Evolutionary conservation across 2,888 invertebrate species (phyloP).

Genomic region (Sminthurides aquaticus): DNA sequence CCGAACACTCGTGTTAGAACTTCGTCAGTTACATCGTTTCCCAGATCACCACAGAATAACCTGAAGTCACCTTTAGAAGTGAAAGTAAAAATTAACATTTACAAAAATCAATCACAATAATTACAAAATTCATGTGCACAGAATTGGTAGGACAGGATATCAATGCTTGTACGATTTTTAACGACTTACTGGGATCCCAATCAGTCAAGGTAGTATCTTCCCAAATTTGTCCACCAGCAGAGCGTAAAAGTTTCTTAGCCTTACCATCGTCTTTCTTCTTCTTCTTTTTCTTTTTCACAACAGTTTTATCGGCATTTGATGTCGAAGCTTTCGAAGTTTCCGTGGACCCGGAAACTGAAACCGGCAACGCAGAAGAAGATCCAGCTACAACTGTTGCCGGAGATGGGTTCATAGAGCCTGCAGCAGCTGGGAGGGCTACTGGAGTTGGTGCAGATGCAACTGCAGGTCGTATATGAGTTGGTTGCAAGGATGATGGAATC

Average conservation of each 20-base stretch:
- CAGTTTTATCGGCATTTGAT: slow-evolving; percentile 6
- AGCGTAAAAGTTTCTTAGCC: slow-evolving; percentile 69
- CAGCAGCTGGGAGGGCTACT: slow-evolving; percentile 3
- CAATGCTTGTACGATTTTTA: too few relatives aligned
- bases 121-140: background rate
- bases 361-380: slow-evolving; percentile 22
- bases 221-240: slow-evolving; percentile 92
- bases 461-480: slow-evolving; percentile 6
- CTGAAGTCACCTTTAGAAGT: slow-evolving; percentile 75
- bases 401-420: too few relatives aligned
- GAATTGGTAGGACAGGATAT: too few relatives aligned
- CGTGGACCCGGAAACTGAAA: slow-evolving; percentile 24
- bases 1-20: slow-evolving; percentile 90
- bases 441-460: background rate
- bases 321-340: slow-evolving; percentile 17
- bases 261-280: slow-evolving; percentile 52
- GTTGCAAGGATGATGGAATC: slow-evolving; percentile 6
- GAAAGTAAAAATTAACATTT: background rate
- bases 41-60: slow-evolving; percentile 98
- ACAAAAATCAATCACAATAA: too few relatives aligned
- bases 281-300: slow-evolving; percentile 43
- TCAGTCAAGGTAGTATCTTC: slow-evolving; percentile 88
- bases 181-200: slow-evolving; percentile 75
- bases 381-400: slow-evolving; percentile 14
- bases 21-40: slow-evolving; percentile 98